These are phyloP conservation scores for Ariopsis seemanni DNA, from an alignment of 2,113 vertebrate genomes.

Conservation along the genomic window DNA sequence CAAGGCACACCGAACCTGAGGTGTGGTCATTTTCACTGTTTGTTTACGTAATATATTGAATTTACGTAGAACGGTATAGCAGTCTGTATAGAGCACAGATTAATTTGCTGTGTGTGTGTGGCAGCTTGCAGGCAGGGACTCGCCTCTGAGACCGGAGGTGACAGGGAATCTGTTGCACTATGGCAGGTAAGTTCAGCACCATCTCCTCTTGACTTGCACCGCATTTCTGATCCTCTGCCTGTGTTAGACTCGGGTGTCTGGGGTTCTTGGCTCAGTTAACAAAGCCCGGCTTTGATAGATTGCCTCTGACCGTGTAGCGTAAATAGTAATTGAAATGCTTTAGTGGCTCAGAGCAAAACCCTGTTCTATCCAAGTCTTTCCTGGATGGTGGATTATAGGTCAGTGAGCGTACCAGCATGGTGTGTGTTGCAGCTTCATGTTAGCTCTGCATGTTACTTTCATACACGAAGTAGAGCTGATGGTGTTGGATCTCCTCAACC, in stretches of 20 bases:
- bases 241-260: neutral
- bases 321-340: slow-evolving; percentile 40
- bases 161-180: slow-evolving; percentile 96
- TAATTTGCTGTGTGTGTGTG: slow-evolving; percentile 10
- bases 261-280: slow-evolving; percentile 10
- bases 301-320: slow-evolving; percentile 30
- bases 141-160: slow-evolving; percentile 89
- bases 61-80: neutral
- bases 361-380: neutral
- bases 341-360: neutral
- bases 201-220: slow-evolving; percentile 6
- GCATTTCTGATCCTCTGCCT: slow-evolving; percentile 2
- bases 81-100: neutral
- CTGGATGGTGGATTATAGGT: slow-evolving; percentile 9
- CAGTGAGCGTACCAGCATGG: neutral
- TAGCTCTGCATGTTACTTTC: slow-evolving; percentile 20
- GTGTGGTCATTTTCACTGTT: slow-evolving; percentile 63
- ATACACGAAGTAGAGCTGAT: neutral
- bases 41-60: neutral
- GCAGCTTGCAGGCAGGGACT: slow-evolving; percentile 93
- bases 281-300: slow-evolving; percentile 14
- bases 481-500: neutral
- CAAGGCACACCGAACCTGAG: slow-evolving; percentile 94
- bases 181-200: slow-evolving; percentile 79
- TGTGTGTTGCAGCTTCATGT: slow-evolving; percentile 24